Evolutionary conservation across 2,113 vertebrate genomes (phyloP).

Genomic region (Oreochromis tanganicae): DNA sequence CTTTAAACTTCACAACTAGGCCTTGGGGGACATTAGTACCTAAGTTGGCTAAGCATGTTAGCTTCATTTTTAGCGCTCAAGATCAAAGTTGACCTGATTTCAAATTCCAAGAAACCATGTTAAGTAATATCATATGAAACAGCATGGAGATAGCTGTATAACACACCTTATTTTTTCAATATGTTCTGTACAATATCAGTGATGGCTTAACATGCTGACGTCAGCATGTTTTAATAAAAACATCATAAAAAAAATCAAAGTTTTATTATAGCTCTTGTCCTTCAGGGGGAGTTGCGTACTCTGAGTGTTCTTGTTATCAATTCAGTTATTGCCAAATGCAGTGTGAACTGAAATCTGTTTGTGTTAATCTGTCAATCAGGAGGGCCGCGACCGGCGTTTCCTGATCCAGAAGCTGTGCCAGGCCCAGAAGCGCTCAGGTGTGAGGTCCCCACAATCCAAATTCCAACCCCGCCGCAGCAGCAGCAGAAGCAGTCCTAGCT

Average conservation of each 20-base stretch:
- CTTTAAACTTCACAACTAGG: background rate
- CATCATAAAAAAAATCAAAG: background rate
- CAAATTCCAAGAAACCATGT: background rate
- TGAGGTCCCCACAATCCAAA: background rate
- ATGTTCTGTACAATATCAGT: background rate
- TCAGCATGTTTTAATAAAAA: background rate
- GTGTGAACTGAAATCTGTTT: background rate
- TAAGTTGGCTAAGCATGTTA: background rate
- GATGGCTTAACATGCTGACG: too few species aligned
- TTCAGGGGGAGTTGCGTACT: fast-evolving
- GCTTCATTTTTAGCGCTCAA: background rate
- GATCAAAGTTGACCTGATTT: background rate
- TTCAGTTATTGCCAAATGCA: background rate
- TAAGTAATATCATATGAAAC: background rate
- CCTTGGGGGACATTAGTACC: background rate
- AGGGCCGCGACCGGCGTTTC: conserved; percentile 84
- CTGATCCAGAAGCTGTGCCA: conserved; percentile 83
- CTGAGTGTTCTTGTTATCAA: background rate
- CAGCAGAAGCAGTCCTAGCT: conserved; percentile 35
- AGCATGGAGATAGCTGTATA: background rate
- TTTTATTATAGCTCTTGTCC: background rate
- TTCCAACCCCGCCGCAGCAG: background rate
- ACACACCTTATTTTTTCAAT: background rate
- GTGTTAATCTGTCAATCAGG: conserved; percentile 63
- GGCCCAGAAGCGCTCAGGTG: conserved; percentile 61